A percentile compares a stretch with the other conserved stretches of the same genome.
Conservation (phyloP, 2,888 invertebrate species). For the Trissoscelio sp. region DNA sequence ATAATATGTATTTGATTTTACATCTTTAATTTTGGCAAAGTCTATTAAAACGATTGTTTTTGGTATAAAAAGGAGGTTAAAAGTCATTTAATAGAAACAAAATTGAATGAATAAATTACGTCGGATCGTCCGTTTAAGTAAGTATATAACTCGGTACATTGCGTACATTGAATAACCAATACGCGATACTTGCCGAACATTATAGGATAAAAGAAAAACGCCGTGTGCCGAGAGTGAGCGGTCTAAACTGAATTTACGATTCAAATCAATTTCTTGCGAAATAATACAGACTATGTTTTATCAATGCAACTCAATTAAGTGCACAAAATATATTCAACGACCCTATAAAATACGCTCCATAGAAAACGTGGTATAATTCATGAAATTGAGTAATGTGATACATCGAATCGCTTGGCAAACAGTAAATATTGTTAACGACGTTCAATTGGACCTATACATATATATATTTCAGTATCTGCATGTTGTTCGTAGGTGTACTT, state of each 20-base stretch:
- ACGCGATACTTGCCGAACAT: slow-evolving; percentile 4
- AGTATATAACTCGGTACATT: slow-evolving; percentile 10
- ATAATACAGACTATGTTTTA: slow-evolving; percentile 12
- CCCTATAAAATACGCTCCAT: slow-evolving; percentile 21
- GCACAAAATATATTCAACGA: slow-evolving; percentile 30
- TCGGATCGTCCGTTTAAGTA: slow-evolving; percentile 5
- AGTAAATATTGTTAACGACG: slow-evolving; percentile 45
- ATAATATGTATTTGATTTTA: too few relatives aligned
- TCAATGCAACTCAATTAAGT: slow-evolving; percentile 38
- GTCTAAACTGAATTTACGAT: slow-evolving; percentile 26
- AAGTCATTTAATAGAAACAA: slow-evolving; percentile 72
- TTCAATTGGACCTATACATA: slow-evolving; percentile 26
- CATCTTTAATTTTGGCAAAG: too few relatives aligned
- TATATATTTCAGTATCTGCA: neutral
- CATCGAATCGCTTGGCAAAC: slow-evolving; percentile 31
- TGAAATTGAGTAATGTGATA: slow-evolving; percentile 34
- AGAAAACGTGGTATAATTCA: slow-evolving; percentile 35
- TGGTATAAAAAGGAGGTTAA: slow-evolving; percentile 74
- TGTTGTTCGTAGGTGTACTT: slow-evolving; percentile 1
- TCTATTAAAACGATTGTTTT: slow-evolving; percentile 2
- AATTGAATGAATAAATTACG: slow-evolving; percentile 78
- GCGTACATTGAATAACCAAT: slow-evolving; percentile 14
- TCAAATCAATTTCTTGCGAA: slow-evolving; percentile 29
- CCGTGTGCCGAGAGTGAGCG: neutral
- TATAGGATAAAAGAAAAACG: slow-evolving; percentile 4